Evolutionary conservation across 2,888 invertebrate species (phyloP).

Genomic region (Deilephila elpenor): DNA sequence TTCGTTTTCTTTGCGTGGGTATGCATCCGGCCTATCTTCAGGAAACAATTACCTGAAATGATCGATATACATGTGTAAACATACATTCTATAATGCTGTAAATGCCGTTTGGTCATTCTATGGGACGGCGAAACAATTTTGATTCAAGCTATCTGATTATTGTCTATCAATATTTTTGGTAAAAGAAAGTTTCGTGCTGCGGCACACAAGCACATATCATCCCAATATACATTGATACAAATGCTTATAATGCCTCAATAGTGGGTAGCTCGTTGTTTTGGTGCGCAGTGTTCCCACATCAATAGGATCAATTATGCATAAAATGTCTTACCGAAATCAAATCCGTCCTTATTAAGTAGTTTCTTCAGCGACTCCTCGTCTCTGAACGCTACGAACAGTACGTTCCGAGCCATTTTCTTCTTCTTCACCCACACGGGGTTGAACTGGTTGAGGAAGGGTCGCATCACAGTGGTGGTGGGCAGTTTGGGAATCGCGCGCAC

Average conservation of each 20-base stretch:
- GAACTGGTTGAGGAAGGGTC: conserved; percentile 2
- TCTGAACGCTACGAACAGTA: background rate
- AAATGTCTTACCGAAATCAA: background rate
- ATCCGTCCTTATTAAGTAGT: background rate
- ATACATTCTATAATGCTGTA: no score
- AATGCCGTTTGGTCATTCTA: no score
- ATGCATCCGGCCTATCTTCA: background rate
- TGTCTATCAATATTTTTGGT: no score
- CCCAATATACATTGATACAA: background rate
- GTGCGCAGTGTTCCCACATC: no score
- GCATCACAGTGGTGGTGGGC: background rate
- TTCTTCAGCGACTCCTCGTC: background rate
- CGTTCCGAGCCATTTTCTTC: background rate
- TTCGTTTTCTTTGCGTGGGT: background rate
- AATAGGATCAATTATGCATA: background rate
- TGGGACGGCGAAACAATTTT: no score
- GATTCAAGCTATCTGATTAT: no score
- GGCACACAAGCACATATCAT: no score
- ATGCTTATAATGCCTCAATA: no score
- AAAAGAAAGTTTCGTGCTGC: no score
- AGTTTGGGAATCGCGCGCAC: conserved; percentile 12
- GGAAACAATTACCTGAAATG: background rate
- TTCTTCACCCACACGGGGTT: conserved; percentile 4
- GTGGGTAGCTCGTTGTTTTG: no score
- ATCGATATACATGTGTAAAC: background rate